phyloP scores from a whole-genome alignment of 2,113 vertebrate genomes.

The Misgurnus mizolepis region DNA sequence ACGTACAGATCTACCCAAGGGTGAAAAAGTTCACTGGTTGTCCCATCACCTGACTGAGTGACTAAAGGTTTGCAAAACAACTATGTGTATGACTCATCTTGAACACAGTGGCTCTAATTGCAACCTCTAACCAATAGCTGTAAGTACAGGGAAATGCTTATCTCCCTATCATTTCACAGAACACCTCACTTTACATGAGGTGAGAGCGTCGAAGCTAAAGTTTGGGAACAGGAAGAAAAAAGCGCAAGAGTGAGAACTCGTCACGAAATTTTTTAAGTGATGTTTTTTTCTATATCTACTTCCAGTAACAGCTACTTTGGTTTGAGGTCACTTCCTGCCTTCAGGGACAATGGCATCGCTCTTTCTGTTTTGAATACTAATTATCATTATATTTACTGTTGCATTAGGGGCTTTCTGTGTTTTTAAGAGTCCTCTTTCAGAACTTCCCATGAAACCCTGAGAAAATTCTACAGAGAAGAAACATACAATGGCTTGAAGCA shows the following conservation, averaged over 20 bases:
- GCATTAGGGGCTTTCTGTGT: slow-evolving; percentile 62
- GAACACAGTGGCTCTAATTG: slow-evolving; percentile 44
- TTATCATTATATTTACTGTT: slow-evolving; percentile 57
- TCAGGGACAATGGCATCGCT: slow-evolving; percentile 65
- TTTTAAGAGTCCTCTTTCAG: slow-evolving; percentile 24
- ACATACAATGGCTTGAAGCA: not conserved
- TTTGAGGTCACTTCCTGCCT: slow-evolving; percentile 77
- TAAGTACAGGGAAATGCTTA: slow-evolving; percentile 53
- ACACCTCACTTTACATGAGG: slow-evolving; percentile 31
- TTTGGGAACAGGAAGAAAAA: slow-evolving; percentile 41
- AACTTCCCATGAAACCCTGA: slow-evolving; percentile 25
- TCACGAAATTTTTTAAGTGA: slow-evolving; percentile 45
- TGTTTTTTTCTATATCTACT: slow-evolving; percentile 62
- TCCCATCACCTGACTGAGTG: slow-evolving; percentile 33
- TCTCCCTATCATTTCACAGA: slow-evolving; percentile 53
- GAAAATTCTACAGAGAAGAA: slow-evolving; percentile 16
- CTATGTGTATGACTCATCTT: slow-evolving; percentile 49
- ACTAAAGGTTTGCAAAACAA: slow-evolving; percentile 48
- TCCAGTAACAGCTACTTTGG: slow-evolving; percentile 74
- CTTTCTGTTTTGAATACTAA: slow-evolving; percentile 62
- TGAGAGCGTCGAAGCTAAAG: slow-evolving; percentile 32
- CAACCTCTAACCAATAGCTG: slow-evolving; percentile 25
- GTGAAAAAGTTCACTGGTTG: not conserved
- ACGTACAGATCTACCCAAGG: not conserved
- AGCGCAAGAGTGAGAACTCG: slow-evolving; percentile 22